phyloP scores from a whole-genome alignment of 2,797 vertebrate species.

The Anabas testudineus region DNA sequence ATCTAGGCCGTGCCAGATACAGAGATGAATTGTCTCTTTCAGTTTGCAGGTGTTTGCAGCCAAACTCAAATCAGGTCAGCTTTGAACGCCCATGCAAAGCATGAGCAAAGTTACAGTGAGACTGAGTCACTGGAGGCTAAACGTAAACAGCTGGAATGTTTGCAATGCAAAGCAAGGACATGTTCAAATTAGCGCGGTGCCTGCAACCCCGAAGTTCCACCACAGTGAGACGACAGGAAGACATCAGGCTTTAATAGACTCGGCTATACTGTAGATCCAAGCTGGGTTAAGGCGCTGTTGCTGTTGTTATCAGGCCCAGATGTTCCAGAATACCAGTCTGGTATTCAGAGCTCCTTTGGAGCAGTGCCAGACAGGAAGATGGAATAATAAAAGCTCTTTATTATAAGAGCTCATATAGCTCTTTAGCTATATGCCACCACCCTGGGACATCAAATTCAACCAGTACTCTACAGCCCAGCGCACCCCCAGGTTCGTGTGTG shows the following conservation, averaged over 20 bases:
- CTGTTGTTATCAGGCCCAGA: slow-evolving; percentile 46
- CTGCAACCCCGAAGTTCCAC: background rate
- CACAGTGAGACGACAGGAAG: slow-evolving; percentile 50
- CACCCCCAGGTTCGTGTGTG: slow-evolving; percentile 31
- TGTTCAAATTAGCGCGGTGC: background rate
- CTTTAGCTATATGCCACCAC: slow-evolving; percentile 32
- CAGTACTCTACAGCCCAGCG: background rate
- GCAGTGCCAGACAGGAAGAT: slow-evolving; percentile 63
- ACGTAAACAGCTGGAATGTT: slow-evolving; percentile 52
- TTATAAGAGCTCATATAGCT: too few relatives aligned
- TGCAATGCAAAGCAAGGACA: slow-evolving; percentile 22
- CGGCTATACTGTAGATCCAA: slow-evolving; percentile 41
- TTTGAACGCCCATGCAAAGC: slow-evolving; percentile 44
- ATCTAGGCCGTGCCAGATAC: slow-evolving; percentile 47
- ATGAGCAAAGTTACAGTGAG: slow-evolving; percentile 31
- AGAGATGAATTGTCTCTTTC: slow-evolving; percentile 56
- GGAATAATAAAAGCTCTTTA: slow-evolving; percentile 59
- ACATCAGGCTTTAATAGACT: slow-evolving; percentile 53
- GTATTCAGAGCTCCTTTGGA: slow-evolving; percentile 51
- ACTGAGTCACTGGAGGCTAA: slow-evolving; percentile 14
- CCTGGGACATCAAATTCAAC: slow-evolving; percentile 25
- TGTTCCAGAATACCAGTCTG: slow-evolving; percentile 44
- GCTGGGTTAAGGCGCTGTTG: slow-evolving; percentile 30
- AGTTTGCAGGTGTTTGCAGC: slow-evolving; percentile 59
- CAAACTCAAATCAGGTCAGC: slow-evolving; percentile 64